Percentiles rank a stretch among this genome's conserved stretches.
Conservation (phyloP, 2,113 vertebrate genomes). For the Lota lota region DNA sequence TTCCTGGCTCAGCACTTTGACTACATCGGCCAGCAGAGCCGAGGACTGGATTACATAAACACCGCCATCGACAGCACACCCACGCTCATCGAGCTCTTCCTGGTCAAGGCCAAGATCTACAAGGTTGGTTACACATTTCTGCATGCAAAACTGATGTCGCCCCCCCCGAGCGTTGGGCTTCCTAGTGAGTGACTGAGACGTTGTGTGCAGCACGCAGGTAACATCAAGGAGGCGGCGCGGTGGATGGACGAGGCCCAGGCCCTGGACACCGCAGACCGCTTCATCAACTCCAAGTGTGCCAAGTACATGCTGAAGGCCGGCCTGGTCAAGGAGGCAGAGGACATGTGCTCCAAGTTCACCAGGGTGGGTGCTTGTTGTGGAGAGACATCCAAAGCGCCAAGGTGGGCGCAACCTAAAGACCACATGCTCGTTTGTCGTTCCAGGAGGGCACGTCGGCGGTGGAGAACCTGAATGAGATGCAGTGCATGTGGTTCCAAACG, state of each 20-base stretch:
- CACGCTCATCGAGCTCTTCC: constrained; percentile 95
- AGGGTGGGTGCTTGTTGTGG: constrained; percentile 71
- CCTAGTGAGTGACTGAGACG: no score
- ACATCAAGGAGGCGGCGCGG: constrained; percentile 93
- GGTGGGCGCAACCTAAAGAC: neutral
- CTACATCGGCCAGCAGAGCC: constrained; percentile 84
- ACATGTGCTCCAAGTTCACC: constrained; percentile 99
- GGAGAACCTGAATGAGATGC: constrained; percentile 97
- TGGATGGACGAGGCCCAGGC: constrained; percentile 99
- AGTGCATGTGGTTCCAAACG: constrained; percentile 99
- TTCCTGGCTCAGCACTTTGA: constrained; percentile 97
- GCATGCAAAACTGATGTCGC: neutral
- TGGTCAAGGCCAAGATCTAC: constrained; percentile 98
- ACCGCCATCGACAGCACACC: constrained; percentile 96
- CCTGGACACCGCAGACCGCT: constrained; percentile 95
- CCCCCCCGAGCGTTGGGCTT: neutral
- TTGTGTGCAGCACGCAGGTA: constrained; percentile 85
- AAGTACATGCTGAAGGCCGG: constrained; percentile 98
- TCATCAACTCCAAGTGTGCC: constrained; percentile 99
- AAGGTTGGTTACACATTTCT: constrained; percentile 75
- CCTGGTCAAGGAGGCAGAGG: constrained; percentile 95
- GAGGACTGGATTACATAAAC: constrained; percentile 94
- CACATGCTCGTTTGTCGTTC: neutral
- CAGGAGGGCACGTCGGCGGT: constrained; percentile 94
- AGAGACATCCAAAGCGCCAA: neutral